A percentile compares a stretch with the other conserved stretches of the same genome.
phyloP scores from a whole-genome alignment of 2,113 vertebrate genomes.

The Rhynchopsitta pachyrhyncha region DNA sequence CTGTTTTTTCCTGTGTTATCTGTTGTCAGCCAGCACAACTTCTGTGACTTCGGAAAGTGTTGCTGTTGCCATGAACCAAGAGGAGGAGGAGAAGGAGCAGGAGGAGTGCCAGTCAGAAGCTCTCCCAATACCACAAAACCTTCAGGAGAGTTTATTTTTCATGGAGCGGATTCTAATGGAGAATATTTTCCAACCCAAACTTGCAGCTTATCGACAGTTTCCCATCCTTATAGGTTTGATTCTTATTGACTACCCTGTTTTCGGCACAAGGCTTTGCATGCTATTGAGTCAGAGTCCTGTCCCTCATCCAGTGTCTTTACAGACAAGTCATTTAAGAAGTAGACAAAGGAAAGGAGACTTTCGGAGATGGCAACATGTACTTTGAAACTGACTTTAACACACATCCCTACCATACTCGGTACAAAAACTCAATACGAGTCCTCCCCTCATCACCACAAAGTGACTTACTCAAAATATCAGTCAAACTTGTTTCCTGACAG shows the following conservation, averaged over 20 bases:
- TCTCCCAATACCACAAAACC: slow-evolving; percentile 77
- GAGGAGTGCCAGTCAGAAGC: slow-evolving; percentile 59
- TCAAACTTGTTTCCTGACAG: not conserved
- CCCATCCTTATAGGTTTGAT: slow-evolving; percentile 80
- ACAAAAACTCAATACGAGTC: not conserved
- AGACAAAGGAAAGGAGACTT: not conserved
- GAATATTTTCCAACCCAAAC: slow-evolving; percentile 83
- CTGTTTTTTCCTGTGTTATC: not conserved
- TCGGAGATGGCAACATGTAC: not conserved
- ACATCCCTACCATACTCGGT: not conserved
- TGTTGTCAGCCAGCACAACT: slow-evolving; percentile 46
- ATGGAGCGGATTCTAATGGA: slow-evolving; percentile 86
- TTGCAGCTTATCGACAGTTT: slow-evolving; percentile 86
- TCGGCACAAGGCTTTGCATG: not conserved
- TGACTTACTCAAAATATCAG: not conserved
- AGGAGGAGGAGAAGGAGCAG: slow-evolving; percentile 60
- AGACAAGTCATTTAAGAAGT: not conserved
- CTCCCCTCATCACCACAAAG: not conserved
- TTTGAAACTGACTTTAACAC: not conserved
- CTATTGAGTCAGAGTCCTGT: not conserved
- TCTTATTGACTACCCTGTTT: not conserved
- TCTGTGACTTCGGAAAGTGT: slow-evolving; percentile 64
- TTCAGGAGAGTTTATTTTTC: slow-evolving; percentile 79
- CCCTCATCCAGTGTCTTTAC: not conserved
- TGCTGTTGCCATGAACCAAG: not conserved